A percentile compares a stretch with the other conserved stretches of the same genome.
These are phyloP conservation scores for Drosophila nebulosa DNA, from an alignment of 1,140 invertebrate genomes.

Conservation along the genomic window DNA sequence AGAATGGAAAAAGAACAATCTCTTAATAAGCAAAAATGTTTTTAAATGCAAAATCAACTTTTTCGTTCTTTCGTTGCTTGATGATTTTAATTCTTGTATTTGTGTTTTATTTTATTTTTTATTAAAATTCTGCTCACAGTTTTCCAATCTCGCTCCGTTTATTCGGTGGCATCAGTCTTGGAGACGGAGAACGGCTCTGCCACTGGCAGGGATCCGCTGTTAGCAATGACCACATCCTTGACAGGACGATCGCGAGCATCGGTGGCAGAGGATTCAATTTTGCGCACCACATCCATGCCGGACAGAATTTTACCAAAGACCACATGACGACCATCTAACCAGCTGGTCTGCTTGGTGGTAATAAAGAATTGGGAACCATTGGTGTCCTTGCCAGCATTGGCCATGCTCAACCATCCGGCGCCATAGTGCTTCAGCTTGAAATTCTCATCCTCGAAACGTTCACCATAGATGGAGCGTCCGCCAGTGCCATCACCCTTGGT, in stretches of 20 bases:
- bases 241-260: conserved; percentile 89
- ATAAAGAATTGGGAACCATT: conserved; percentile 99
- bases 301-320: conserved; percentile 94
- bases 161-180: conserved; percentile 90
- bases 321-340: conserved; percentile 98
- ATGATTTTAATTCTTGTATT: conserved; percentile 25
- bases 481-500: conserved; percentile 96
- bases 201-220: conserved; percentile 87
- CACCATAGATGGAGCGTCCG: conserved; percentile 96
- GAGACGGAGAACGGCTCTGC: conserved; percentile 89
- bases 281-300: conserved; percentile 89
- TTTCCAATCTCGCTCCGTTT: conserved; percentile 48
- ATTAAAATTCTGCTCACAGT: conserved; percentile 9
- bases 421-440: conserved; percentile 99
- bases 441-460: conserved; percentile 97
- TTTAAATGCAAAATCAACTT: conserved; percentile 46
- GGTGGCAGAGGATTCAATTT: conserved; percentile 90
- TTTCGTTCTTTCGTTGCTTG: neutral
- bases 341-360: conserved; percentile 93
- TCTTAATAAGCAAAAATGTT: conserved; percentile 41
- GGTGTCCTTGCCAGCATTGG: conserved; percentile 97
- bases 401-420: conserved; percentile 98
- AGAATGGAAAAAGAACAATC: conserved; percentile 38
- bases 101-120: conserved; percentile 11
- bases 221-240: conserved; percentile 90